Evolutionary conservation across 64 coral and sea anemone species (phyloP).

Genomic region (Montipora cactus): DNA sequence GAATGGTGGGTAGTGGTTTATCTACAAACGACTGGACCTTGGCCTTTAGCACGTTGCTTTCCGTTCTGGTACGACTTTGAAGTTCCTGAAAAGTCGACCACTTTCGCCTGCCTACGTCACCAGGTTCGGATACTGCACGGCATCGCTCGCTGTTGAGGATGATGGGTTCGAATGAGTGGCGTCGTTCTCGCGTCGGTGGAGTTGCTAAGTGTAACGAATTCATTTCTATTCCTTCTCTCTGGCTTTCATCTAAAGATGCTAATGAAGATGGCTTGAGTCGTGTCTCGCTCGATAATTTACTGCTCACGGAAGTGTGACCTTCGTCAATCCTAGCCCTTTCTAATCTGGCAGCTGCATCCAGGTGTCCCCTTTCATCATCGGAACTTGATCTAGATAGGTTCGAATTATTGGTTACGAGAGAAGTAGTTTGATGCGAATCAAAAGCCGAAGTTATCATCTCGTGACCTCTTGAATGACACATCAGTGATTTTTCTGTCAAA

Average conservation of each 20-base stretch:
- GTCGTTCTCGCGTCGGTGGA: background rate
- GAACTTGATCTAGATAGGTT: background rate
- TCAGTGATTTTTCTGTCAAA: slow-evolving; percentile 13
- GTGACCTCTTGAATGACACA: slow-evolving; percentile 5
- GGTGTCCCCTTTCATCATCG: background rate
- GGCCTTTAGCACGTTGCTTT: background rate
- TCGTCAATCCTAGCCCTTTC: background rate
- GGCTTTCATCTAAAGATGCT: background rate
- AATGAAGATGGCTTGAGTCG: background rate
- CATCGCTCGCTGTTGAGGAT: background rate
- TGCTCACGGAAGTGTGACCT: background rate
- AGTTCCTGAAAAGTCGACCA: background rate
- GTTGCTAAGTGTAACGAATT: background rate
- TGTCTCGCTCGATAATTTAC: background rate
- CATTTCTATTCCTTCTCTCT: background rate
- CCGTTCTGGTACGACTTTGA: slow-evolving; percentile 1
- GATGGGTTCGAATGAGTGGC: background rate
- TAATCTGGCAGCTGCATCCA: background rate
- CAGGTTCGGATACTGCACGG: slow-evolving; percentile 35
- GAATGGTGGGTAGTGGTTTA: slow-evolving; percentile 18
- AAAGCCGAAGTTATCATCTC: background rate
- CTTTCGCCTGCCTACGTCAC: slow-evolving; percentile 18
- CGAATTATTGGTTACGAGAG: background rate
- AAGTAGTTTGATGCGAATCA: background rate
- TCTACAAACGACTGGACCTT: slow-evolving; percentile 29